phyloP scores from a whole-genome alignment of 2,113 vertebrate species.

The Hyperopisus bebe region DNA sequence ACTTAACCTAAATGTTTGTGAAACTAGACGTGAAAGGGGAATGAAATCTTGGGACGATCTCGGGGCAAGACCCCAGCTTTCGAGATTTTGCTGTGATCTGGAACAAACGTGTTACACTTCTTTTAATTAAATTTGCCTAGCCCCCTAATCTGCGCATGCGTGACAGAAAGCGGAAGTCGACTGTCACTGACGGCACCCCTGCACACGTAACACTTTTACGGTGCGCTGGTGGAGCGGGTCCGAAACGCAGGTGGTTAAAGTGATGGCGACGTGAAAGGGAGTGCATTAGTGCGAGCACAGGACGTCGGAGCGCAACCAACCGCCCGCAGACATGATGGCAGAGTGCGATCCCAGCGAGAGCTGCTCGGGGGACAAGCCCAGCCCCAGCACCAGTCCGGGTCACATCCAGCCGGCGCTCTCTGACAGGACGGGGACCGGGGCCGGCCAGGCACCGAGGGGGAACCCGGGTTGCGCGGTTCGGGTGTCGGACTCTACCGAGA shows the following conservation, averaged over 20 bases:
- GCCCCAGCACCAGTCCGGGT: conserved; percentile 21
- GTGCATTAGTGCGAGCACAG: background rate
- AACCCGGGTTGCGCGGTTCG: conserved; percentile 59
- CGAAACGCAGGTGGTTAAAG: background rate
- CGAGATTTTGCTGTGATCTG: background rate
- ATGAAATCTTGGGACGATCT: background rate
- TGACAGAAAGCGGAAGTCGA: conserved; percentile 43
- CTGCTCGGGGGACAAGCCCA: conserved; percentile 34
- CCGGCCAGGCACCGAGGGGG: conserved; percentile 9
- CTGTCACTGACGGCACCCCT: conserved; percentile 36
- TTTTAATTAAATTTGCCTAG: background rate
- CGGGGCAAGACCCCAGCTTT: background rate
- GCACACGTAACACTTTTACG: conserved; percentile 32
- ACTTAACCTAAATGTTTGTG: background rate
- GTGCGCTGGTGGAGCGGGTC: background rate
- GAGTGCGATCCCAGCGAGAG: conserved; percentile 55
- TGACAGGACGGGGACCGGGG: conserved; percentile 35
- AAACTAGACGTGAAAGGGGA: background rate
- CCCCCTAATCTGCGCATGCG: conserved; percentile 44
- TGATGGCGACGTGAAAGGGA: conserved; percentile 36
- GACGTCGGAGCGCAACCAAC: conserved; percentile 1
- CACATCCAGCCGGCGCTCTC: conserved; percentile 38
- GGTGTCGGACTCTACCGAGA: conserved; percentile 58
- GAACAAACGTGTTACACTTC: background rate
- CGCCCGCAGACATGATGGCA: conserved; percentile 54